Percentiles rank a stretch among this genome's conserved stretches.
Conservation (phyloP, 2,888 invertebrate genomes). For the Digitonthophagus gazella region DNA sequence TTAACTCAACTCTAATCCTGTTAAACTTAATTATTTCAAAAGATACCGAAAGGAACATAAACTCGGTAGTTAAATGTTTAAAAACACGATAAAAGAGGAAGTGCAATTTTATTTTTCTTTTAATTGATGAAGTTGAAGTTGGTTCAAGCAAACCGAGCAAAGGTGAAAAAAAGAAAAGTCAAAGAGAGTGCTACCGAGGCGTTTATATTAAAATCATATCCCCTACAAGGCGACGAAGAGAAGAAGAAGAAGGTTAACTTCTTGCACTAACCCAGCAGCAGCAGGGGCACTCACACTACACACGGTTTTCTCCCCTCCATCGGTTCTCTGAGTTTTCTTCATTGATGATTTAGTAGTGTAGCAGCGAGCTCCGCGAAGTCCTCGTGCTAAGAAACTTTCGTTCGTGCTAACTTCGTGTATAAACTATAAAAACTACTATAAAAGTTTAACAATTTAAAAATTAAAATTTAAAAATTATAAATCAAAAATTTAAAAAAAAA, state of each 20-base stretch:
- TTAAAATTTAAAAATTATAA: not conserved
- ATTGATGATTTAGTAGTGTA: constrained; percentile 29
- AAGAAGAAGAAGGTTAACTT: constrained; percentile 12
- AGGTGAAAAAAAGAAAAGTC: constrained; percentile 1
- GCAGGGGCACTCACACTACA: constrained; percentile 4
- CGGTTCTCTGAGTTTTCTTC: constrained; percentile 26
- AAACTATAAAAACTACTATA: not conserved
- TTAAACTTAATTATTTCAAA: no score
- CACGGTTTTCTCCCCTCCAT: constrained; percentile 24
- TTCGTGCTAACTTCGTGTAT: not conserved
- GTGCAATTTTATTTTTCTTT: no score
- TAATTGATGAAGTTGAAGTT: not conserved
- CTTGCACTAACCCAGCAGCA: constrained; percentile 13
- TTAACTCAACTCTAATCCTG: no score
- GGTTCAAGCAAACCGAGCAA: not conserved
- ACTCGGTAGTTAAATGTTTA: no score
- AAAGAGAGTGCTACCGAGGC: constrained; percentile 6
- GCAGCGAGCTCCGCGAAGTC: constrained; percentile 8
- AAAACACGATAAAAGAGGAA: no score
- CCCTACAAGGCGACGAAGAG: constrained; percentile 11
- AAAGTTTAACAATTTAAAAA: not conserved
- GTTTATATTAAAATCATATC: constrained; percentile 22
- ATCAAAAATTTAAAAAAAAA: not conserved
- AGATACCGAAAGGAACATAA: no score
- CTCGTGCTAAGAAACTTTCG: constrained; percentile 6